A percentile compares a stretch with the other conserved stretches of the same genome.
Evolutionary conservation across 2,797 vertebrate species (phyloP).

Genomic region (Rousettus madagascariensis): DNA sequence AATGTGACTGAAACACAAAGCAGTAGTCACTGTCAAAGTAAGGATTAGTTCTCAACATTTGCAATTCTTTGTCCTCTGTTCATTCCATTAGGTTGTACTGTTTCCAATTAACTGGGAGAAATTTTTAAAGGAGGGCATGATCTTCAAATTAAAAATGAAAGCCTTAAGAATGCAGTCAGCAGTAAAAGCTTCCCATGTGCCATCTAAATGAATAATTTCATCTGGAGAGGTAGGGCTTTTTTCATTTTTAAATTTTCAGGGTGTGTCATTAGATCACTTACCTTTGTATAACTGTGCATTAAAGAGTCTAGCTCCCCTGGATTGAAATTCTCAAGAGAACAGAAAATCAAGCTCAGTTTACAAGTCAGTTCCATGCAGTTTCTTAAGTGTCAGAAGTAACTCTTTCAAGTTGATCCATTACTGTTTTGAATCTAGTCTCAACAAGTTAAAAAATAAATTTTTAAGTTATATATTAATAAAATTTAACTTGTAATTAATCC

Average conservation of each 20-base stretch:
- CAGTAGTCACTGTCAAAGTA: slow-evolving; percentile 29
- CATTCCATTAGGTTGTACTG: slow-evolving; percentile 63
- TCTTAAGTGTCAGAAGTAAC: neutral
- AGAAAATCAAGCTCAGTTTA: slow-evolving; percentile 16
- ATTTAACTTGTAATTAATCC: neutral
- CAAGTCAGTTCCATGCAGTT: neutral
- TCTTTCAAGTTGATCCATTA: neutral
- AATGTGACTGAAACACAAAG: slow-evolving; percentile 33
- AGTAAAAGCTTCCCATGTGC: slow-evolving; percentile 47
- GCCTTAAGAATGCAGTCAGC: slow-evolving; percentile 54
- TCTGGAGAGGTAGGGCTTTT: slow-evolving; percentile 4
- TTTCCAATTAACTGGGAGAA: slow-evolving; percentile 67
- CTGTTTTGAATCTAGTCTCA: neutral
- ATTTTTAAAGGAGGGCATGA: slow-evolving; percentile 56
- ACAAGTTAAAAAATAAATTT: slow-evolving; percentile 15
- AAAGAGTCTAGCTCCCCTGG: neutral
- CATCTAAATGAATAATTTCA: slow-evolving; percentile 60
- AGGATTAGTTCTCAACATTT: slow-evolving; percentile 49
- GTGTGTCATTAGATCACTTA: slow-evolving; percentile 4
- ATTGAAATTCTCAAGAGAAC: slow-evolving; percentile 41
- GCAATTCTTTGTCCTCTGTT: slow-evolving; percentile 44
- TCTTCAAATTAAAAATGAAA: slow-evolving; percentile 68
- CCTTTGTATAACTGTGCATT: slow-evolving; percentile 31
- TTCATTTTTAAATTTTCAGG: slow-evolving; percentile 60
- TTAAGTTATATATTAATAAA: neutral